phyloP scores from a whole-genome alignment of 2,797 vertebrate genomes.

The Mus spretus region DNA sequence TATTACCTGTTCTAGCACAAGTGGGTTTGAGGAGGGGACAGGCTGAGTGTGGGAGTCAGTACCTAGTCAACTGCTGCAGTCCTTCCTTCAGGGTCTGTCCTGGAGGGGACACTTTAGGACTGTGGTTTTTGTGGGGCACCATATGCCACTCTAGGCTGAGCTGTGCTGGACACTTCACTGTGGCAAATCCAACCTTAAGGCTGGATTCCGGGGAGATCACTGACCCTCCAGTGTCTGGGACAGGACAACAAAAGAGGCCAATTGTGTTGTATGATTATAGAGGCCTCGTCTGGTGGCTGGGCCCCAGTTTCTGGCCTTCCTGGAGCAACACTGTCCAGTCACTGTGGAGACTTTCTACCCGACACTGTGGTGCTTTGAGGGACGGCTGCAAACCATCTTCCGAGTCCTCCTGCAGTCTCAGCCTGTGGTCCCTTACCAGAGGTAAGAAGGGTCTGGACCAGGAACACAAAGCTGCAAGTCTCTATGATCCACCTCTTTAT shows the following conservation, averaged over 20 bases:
- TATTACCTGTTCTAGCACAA: background rate
- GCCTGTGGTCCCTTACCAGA: constrained; percentile 89
- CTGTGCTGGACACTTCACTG: background rate
- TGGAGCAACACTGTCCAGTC: constrained; percentile 90
- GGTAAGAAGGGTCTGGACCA: constrained; percentile 86
- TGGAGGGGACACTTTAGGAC: background rate
- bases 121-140: background rate
- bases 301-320: constrained; percentile 88
- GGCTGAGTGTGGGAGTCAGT: background rate
- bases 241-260: background rate
- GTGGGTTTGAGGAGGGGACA: background rate
- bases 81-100: background rate
- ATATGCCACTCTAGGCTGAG: background rate
- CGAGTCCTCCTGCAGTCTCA: constrained; percentile 88
- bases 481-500: background rate
- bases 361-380: constrained; percentile 93
- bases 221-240: background rate
- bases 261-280: constrained; percentile 81
- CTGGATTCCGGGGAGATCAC: background rate
- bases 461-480: background rate
- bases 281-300: constrained; percentile 89
- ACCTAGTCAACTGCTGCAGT: background rate
- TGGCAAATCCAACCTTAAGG: background rate
- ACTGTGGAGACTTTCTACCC: constrained; percentile 90
- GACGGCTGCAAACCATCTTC: constrained; percentile 92